phyloP scores from a whole-genome alignment of 1,140 invertebrate genomes.

The Drosophila obscura region DNA sequence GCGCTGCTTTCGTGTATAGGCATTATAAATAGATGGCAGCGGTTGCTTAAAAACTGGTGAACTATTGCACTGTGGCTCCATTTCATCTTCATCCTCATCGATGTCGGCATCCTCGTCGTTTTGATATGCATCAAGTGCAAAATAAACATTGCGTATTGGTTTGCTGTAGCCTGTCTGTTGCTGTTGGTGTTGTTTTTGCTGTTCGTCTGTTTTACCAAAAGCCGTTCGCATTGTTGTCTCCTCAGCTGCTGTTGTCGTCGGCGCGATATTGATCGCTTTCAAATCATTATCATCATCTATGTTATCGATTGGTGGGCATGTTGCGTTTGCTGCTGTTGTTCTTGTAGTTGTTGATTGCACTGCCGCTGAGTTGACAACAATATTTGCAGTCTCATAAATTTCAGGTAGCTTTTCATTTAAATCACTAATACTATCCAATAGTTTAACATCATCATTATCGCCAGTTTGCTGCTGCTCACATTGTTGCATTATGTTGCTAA shows the following conservation, averaged over 20 bases:
- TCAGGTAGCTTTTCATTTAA: constrained; percentile 84
- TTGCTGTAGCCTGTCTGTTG: constrained; percentile 43
- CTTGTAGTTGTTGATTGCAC: constrained; percentile 53
- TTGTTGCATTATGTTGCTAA: constrained; percentile 51
- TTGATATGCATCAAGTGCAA: constrained; percentile 72
- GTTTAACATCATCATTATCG: constrained; percentile 71
- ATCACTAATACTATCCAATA: constrained; percentile 84
- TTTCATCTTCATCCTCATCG: constrained; percentile 35
- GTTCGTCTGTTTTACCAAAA: constrained; percentile 71
- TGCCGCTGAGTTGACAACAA: constrained; percentile 82
- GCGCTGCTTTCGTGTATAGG: constrained; percentile 66
- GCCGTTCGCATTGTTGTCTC: constrained; percentile 81
- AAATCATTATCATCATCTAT: constrained; percentile 47
- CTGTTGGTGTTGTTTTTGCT: constrained; percentile 35
- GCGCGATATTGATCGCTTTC: constrained; percentile 34
- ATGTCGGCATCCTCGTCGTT: constrained; percentile 74
- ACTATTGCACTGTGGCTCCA: background rate
- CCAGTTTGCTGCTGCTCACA: constrained; percentile 56
- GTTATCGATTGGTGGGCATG: constrained; percentile 73
- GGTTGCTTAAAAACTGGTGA: constrained; percentile 33
- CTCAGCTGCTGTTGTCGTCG: constrained; percentile 58
- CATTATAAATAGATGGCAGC: constrained; percentile 49
- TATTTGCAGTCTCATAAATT: constrained; percentile 84
- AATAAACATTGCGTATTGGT: constrained; percentile 67
- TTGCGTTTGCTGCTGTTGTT: constrained; percentile 39